phyloP scores from a whole-genome alignment of 1,140 invertebrate species.

The Euura lappo region DNA sequence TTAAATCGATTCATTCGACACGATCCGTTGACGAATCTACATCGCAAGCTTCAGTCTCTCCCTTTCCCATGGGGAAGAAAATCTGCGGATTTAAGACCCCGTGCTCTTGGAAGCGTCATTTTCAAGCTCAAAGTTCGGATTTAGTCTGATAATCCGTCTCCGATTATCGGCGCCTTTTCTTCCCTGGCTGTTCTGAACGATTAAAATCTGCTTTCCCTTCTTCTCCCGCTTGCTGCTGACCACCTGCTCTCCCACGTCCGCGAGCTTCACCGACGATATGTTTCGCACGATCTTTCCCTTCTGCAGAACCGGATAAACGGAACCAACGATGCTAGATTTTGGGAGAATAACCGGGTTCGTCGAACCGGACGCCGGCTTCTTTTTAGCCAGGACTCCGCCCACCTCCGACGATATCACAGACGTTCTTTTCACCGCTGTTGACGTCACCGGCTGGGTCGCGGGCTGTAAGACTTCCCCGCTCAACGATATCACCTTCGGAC shows the following conservation, averaged over 20 bases:
- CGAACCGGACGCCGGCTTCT: constrained; percentile 24
- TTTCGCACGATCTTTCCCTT: constrained; percentile 23
- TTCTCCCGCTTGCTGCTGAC: constrained; percentile 30
- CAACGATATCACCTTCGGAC: constrained; percentile 42
- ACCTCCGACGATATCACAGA: constrained; percentile 2
- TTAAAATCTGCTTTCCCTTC: constrained; percentile 35
- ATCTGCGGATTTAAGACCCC: constrained; percentile 24
- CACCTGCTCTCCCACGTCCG: constrained; percentile 24
- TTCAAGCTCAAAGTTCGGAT: constrained; percentile 40
- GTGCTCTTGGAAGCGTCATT: constrained; percentile 39
- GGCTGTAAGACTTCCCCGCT: constrained; percentile 20
- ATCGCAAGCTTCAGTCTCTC: no score
- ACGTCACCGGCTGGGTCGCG: constrained; percentile 11
- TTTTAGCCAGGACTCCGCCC: constrained; percentile 31
- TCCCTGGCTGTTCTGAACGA: constrained; percentile 32
- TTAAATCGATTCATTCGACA: constrained; percentile 8
- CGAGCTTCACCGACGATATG: constrained; percentile 34
- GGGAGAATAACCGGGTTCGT: constrained; percentile 43
- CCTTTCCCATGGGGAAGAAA: no score
- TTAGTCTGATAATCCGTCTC: constrained; percentile 40
- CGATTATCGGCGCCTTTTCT: constrained; percentile 25
- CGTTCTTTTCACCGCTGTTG: constrained; percentile 14
- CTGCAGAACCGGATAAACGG: not conserved
- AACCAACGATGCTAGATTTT: constrained; percentile 24
- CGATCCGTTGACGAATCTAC: no score